Conservation (phyloP, 1,140 invertebrate genomes). For the Cydia fagiglandana region DNA sequence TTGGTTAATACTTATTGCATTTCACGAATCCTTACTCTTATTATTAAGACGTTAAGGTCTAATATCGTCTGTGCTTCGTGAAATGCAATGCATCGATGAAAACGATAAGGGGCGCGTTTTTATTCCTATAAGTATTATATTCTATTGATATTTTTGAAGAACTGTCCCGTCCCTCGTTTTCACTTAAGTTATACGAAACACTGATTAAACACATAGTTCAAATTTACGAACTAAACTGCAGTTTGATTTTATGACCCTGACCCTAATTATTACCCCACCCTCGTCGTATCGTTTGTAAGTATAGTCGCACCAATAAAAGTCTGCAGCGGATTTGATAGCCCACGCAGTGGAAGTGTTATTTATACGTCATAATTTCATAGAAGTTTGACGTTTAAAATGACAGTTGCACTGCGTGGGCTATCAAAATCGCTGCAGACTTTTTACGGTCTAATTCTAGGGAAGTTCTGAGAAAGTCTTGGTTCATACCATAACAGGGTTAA, state of each 20-base stretch:
- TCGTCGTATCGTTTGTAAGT: too few species aligned
- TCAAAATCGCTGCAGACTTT: too few species aligned
- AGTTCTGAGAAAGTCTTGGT: too few species aligned
- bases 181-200: slow-evolving; percentile 57
- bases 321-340: too few species aligned
- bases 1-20: slow-evolving; percentile 8
- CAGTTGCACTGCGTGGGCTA: too few species aligned
- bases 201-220: slow-evolving; percentile 61
- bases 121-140: slow-evolving; percentile 38
- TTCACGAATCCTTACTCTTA: slow-evolving; percentile 1
- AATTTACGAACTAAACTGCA: slow-evolving; percentile 45
- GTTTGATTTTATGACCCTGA: slow-evolving; percentile 28
- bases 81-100: background rate
- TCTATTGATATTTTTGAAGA: slow-evolving; percentile 59
- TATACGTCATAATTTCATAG: too few species aligned
- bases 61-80: background rate
- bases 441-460: too few species aligned
- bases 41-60: background rate
- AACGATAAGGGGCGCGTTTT: slow-evolving; percentile 8
- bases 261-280: too few species aligned
- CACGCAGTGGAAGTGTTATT: too few species aligned
- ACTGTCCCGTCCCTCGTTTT: slow-evolving; percentile 71
- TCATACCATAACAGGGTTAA: too few species aligned
- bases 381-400: too few species aligned
- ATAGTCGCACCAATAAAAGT: too few species aligned